Evolutionary conservation across 2,113 vertebrate genomes (phyloP).

Genomic region (Budorcas taxicolor): DNA sequence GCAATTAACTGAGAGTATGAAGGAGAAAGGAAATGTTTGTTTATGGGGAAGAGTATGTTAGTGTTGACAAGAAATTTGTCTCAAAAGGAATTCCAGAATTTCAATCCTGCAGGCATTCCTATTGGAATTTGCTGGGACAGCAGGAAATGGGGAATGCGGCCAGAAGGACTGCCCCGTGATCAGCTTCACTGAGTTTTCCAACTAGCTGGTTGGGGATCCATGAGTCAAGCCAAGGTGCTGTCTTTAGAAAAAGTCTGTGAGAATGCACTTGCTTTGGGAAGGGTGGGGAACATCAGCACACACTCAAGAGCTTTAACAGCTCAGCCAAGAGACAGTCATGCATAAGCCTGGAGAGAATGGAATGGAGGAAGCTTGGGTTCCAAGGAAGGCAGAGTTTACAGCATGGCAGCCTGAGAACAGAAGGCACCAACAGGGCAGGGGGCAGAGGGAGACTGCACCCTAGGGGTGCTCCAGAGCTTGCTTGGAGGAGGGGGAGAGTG

Average conservation of each 20-base stretch:
- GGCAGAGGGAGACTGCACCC: neutral
- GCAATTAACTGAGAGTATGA: neutral
- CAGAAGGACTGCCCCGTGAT: neutral
- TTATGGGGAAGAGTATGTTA: neutral
- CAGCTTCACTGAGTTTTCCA: neutral
- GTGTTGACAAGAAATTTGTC: neutral
- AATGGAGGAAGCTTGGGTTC: neutral
- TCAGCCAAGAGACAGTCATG: neutral
- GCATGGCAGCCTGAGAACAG: neutral
- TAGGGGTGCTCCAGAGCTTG: neutral
- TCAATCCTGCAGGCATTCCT: neutral
- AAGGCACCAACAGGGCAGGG: neutral
- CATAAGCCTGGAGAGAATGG: neutral
- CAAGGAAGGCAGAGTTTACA: neutral
- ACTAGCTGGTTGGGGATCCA: neutral
- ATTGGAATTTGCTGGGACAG: neutral
- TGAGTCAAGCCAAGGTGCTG: neutral
- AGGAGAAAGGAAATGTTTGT: constrained; percentile 7
- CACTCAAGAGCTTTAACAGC: neutral
- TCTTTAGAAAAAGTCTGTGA: neutral
- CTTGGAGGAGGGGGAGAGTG: neutral
- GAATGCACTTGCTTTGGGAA: neutral
- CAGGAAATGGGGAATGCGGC: neutral
- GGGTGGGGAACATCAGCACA: neutral
- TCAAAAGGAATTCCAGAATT: neutral